These are phyloP conservation scores for Rachycentron canadum DNA, from an alignment of 2,797 vertebrate genomes.

Conservation along the genomic window DNA sequence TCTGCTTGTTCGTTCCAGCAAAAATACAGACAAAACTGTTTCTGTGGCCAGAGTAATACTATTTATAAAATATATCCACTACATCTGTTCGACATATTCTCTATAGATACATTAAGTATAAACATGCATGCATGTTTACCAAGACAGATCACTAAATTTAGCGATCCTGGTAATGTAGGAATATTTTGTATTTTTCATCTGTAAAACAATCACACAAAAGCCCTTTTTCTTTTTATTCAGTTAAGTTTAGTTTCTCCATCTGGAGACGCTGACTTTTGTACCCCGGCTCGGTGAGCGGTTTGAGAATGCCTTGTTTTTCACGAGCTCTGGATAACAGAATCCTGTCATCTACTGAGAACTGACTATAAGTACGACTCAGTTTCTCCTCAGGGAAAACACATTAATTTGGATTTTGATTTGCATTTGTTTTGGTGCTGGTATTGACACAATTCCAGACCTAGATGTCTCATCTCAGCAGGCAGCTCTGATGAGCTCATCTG, in stretches of 20 bases:
- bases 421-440: constrained; percentile 87
- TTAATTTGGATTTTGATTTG: constrained; percentile 88
- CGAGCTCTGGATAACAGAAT: constrained; percentile 80
- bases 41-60: constrained; percentile 34
- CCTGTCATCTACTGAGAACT: constrained; percentile 84
- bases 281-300: constrained; percentile 69
- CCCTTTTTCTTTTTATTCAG: constrained; percentile 56
- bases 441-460: constrained; percentile 87
- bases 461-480: constrained; percentile 86
- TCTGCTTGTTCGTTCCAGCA: constrained; percentile 41
- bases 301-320: constrained; percentile 75
- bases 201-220: constrained; percentile 64
- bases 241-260: constrained; percentile 71
- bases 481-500: constrained; percentile 87
- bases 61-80: constrained; percentile 36
- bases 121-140: constrained; percentile 57
- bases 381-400: constrained; percentile 85
- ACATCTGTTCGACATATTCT: constrained; percentile 37
- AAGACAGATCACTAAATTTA: constrained; percentile 49
- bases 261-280: constrained; percentile 75
- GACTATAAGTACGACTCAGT: constrained; percentile 82
- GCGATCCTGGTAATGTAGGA: constrained; percentile 50
- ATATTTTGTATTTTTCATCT: constrained; percentile 57
- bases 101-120: constrained; percentile 29
- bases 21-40: constrained; percentile 9